These are phyloP conservation scores for Heliconius congener DNA, from an alignment of 1,140 invertebrate genomes.

Conservation along the genomic window DNA sequence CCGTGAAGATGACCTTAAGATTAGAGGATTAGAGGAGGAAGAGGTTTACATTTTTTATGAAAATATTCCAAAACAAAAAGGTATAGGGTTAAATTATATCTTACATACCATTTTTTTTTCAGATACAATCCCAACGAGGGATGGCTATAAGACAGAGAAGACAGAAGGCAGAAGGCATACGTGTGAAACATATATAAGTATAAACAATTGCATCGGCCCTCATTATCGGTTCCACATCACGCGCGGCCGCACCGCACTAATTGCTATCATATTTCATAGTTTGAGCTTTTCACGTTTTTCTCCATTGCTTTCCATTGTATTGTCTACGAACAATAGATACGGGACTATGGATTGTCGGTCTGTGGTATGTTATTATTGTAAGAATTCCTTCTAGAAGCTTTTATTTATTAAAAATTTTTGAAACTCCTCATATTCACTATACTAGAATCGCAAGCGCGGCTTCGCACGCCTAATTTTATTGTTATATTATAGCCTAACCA, in stretches of 20 bases:
- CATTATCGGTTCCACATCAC: slow-evolving; percentile 55
- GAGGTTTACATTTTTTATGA: too few relatives aligned
- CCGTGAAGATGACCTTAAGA: too few relatives aligned
- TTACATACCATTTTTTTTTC: too few relatives aligned
- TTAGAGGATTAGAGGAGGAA: too few relatives aligned
- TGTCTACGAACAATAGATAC: slow-evolving; percentile 55
- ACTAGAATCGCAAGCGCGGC: too few relatives aligned
- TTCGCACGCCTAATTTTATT: too few relatives aligned
- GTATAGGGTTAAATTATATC: too few relatives aligned
- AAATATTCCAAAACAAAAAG: too few relatives aligned
- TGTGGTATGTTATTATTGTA: slow-evolving; percentile 58
- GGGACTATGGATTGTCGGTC: slow-evolving; percentile 65
- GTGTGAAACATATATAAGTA: slow-evolving; percentile 67
- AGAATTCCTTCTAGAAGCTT: slow-evolving; percentile 13
- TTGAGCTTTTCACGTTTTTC: slow-evolving; percentile 47
- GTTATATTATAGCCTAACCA: too few relatives aligned
- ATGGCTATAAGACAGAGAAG: too few relatives aligned
- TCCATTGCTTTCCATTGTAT: slow-evolving; percentile 61
- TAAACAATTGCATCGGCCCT: slow-evolving; percentile 52
- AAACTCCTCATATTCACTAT: not conserved
- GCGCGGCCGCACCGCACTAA: slow-evolving; percentile 26
- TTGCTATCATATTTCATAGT: slow-evolving; percentile 13
- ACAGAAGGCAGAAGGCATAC: not conserved
- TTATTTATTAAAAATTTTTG: not conserved
- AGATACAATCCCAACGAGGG: too few relatives aligned